These are phyloP conservation scores for Pelecanus crispus DNA, from an alignment of 2,113 vertebrate species.

Conservation along the genomic window DNA sequence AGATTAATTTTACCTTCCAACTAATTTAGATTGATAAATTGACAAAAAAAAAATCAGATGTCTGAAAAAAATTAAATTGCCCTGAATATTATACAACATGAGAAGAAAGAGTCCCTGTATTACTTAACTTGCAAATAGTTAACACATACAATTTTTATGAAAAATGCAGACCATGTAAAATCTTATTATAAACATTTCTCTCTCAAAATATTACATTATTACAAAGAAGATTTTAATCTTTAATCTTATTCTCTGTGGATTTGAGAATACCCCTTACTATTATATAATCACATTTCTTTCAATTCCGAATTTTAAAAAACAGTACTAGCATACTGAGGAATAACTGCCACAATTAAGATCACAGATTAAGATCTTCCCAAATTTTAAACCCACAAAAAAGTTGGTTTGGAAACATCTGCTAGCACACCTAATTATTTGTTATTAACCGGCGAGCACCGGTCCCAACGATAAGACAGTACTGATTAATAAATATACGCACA, in stretches of 20 bases:
- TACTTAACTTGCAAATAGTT: not conserved
- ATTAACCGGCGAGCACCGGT: not conserved
- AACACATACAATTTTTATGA: not conserved
- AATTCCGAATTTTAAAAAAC: not conserved
- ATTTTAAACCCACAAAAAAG: not conserved
- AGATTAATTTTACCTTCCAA: not conserved
- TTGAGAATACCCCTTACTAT: not conserved
- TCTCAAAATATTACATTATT: not conserved
- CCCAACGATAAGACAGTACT: not conserved
- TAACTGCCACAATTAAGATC: not conserved
- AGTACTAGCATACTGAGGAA: not conserved
- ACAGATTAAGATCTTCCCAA: not conserved
- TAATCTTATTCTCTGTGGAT: not conserved
- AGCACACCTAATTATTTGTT: not conserved
- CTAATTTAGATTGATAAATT: not conserved
- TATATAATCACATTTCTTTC: not conserved
- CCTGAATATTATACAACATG: not conserved
- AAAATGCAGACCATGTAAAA: not conserved
- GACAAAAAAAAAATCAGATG: not conserved
- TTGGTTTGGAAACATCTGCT: not conserved
- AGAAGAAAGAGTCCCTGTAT: not conserved
- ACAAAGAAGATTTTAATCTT: not conserved
- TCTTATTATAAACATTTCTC: not conserved
- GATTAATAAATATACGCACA: not conserved
- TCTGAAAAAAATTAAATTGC: not conserved